These are phyloP conservation scores for Paedocypris sp. DNA, from an alignment of 2,113 vertebrate species.

Conservation along the genomic window DNA sequence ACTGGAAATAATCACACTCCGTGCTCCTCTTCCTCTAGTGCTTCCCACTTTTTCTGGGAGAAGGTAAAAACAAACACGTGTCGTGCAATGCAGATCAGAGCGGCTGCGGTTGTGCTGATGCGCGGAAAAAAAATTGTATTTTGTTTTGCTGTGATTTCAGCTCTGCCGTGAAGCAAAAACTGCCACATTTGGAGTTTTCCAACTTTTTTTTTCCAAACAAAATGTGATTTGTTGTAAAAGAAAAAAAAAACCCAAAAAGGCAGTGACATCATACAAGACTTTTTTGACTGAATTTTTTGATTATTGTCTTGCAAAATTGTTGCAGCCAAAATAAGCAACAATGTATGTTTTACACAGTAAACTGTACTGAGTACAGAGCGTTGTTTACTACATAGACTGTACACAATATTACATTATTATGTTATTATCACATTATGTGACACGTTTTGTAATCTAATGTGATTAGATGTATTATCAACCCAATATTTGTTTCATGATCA, in stretches of 20 bases:
- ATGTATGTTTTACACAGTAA: too few species aligned
- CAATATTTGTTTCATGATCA: too few species aligned
- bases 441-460: too few species aligned
- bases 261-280: too few species aligned
- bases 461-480: too few species aligned
- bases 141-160: not conserved
- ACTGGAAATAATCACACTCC: conserved; percentile 34
- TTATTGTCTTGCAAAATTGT: too few species aligned
- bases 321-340: not conserved
- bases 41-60: not conserved
- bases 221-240: conserved; percentile 3
- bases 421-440: too few species aligned
- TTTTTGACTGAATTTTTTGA: too few species aligned
- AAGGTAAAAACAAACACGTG: conserved; percentile 11
- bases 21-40: conserved; percentile 1
- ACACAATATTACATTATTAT: too few species aligned
- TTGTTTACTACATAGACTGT: too few species aligned
- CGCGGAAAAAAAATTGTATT: not conserved
- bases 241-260: too few species aligned
- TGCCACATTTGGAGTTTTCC: conserved; percentile 6
- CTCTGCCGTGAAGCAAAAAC: not conserved
- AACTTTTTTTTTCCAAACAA: not conserved
- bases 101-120: not conserved
- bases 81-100: conserved; percentile 1
- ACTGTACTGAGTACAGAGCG: too few species aligned